Evolutionary conservation across 2,113 vertebrate species (phyloP).

Genomic region (Progne subis): DNA sequence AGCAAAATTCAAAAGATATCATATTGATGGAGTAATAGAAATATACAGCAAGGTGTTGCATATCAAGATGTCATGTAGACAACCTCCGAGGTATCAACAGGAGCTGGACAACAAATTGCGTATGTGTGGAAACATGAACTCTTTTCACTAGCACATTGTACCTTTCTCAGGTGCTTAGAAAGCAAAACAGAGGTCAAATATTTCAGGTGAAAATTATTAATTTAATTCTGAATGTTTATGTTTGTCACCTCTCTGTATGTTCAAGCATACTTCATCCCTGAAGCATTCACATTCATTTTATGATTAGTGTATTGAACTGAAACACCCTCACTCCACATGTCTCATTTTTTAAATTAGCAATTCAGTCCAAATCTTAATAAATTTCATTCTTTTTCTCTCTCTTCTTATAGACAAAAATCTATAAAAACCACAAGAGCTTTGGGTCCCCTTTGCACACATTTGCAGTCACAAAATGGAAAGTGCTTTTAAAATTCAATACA

Average conservation of each 20-base stretch:
- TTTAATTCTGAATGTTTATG: neutral
- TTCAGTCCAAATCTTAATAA: neutral
- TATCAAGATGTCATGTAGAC: neutral
- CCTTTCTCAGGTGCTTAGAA: neutral
- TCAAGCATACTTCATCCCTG: neutral
- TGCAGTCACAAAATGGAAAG: neutral
- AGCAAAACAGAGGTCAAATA: neutral
- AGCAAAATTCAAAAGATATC: neutral
- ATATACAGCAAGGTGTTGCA: neutral
- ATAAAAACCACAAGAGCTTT: neutral
- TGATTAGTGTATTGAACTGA: neutral
- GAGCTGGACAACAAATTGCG: neutral
- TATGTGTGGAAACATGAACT: neutral
- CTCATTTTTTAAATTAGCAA: neutral
- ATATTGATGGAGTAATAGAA: neutral
- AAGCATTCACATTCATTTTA: neutral
- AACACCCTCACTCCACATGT: accelerated
- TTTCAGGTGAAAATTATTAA: neutral
- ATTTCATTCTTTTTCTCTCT: neutral
- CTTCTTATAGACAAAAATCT: neutral
- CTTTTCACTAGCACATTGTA: neutral
- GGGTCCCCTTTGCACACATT: neutral
- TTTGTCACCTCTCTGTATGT: neutral
- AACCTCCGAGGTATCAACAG: neutral
- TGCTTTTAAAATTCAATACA: neutral